Evolutionary conservation across 2,797 vertebrate species (phyloP).

Genomic region (Pristis pectinata): DNA sequence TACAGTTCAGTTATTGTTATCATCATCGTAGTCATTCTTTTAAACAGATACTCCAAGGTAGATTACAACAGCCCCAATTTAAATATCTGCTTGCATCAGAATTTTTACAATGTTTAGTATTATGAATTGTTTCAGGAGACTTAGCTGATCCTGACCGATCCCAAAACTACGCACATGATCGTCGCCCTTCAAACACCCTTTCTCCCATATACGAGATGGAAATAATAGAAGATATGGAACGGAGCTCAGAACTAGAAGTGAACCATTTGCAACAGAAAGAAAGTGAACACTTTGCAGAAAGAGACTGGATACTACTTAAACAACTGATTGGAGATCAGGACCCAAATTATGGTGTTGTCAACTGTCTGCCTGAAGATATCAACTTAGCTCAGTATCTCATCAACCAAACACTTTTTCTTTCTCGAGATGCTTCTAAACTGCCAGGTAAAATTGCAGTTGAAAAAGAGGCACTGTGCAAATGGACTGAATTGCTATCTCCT

Average conservation of each 20-base stretch:
- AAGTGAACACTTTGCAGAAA: slow-evolving; percentile 77
- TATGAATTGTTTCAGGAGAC: slow-evolving; percentile 99
- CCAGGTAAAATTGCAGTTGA: slow-evolving; percentile 75
- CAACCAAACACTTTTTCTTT: slow-evolving; percentile 89
- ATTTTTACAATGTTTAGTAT: slow-evolving; percentile 98
- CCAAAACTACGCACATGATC: slow-evolving; percentile 90
- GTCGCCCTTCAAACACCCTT: slow-evolving; percentile 87
- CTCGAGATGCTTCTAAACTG: slow-evolving; percentile 77
- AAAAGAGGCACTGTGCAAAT: slow-evolving; percentile 75
- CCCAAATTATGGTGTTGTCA: slow-evolving; percentile 80
- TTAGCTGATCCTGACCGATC: slow-evolving; percentile 96
- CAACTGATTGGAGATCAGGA: slow-evolving; percentile 87
- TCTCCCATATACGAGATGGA: slow-evolving; percentile 97
- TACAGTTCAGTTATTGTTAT: background rate
- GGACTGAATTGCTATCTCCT: slow-evolving; percentile 92
- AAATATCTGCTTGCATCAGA: slow-evolving; percentile 40
- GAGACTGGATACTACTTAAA: slow-evolving; percentile 88
- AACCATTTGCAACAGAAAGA: slow-evolving; percentile 56
- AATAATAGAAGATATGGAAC: slow-evolving; percentile 78
- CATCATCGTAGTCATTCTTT: background rate
- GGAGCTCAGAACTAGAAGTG: slow-evolving; percentile 71
- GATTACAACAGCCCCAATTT: slow-evolving; percentile 11
- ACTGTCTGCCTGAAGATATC: slow-evolving; percentile 91
- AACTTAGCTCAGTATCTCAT: slow-evolving; percentile 97
- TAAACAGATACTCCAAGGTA: background rate